Percentiles rank a stretch among this genome's conserved stretches.
Evolutionary conservation across 2,113 vertebrate genomes (phyloP).

Genomic region (Elanoides forficatus): DNA sequence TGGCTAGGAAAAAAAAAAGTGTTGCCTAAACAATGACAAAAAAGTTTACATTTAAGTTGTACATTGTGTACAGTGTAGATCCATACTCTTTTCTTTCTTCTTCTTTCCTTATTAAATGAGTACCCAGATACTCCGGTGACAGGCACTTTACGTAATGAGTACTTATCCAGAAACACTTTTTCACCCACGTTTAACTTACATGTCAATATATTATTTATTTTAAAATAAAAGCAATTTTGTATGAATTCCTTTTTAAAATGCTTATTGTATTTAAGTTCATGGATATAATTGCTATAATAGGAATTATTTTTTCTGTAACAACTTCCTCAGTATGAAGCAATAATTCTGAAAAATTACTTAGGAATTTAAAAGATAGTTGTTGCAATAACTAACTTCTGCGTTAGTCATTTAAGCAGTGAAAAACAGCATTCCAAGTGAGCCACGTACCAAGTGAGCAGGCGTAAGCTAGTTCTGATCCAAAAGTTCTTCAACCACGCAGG

Average conservation of each 20-base stretch:
- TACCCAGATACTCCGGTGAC: not conserved
- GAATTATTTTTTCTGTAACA: not conserved
- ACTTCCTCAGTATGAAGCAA: not conserved
- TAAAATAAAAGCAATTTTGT: not conserved
- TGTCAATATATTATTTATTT: not conserved
- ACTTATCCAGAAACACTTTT: not conserved
- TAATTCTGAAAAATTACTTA: not conserved
- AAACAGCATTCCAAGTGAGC: not conserved
- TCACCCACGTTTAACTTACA: not conserved
- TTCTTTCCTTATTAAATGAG: not conserved
- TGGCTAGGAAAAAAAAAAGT: not conserved
- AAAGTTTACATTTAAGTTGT: not conserved
- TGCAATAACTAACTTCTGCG: not conserved
- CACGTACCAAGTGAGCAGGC: fast-evolving
- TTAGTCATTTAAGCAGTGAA: not conserved
- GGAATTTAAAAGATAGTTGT: not conserved
- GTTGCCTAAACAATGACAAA: not conserved
- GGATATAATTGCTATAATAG: not conserved
- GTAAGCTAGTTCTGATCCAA: not conserved
- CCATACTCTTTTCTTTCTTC: not conserved
- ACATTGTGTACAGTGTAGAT: not conserved
- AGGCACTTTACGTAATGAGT: not conserved
- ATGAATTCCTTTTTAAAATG: not conserved
- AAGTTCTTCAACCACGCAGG: not conserved
- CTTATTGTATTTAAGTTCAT: not conserved